Percentiles rank a stretch among this genome's conserved stretches.
Conservation (phyloP, 64 coral and sea anemone species). For the Cladopsammia gracilis region DNA sequence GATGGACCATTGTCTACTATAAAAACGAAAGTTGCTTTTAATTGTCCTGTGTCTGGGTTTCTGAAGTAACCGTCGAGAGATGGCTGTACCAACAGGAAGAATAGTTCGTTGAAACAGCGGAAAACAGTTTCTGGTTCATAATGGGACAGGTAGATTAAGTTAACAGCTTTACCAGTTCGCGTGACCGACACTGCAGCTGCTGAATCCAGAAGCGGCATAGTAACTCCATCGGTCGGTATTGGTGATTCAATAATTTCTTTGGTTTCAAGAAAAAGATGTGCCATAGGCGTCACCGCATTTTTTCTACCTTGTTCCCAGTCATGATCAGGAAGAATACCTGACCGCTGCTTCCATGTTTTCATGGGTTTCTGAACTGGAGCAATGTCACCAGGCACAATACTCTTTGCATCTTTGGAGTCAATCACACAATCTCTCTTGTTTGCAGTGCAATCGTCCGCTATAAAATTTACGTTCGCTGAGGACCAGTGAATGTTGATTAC, state of each 20-base stretch:
- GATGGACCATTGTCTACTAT: conserved; percentile 62
- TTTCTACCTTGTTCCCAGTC: conserved; percentile 69
- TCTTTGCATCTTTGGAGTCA: conserved; percentile 73
- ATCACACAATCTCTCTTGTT: conserved; percentile 38
- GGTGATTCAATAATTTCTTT: not conserved
- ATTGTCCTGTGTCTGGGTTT: conserved; percentile 29
- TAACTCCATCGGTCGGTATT: conserved; percentile 24
- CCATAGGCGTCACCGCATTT: conserved; percentile 60
- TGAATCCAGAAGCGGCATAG: conserved; percentile 25
- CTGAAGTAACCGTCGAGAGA: conserved; percentile 49
- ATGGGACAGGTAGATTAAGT: conserved; percentile 45
- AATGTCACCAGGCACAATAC: too few relatives aligned
- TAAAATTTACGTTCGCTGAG: conserved; percentile 41
- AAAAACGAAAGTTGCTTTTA: conserved; percentile 62
- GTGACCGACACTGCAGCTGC: conserved; percentile 59
- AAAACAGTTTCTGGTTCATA: conserved; percentile 72
- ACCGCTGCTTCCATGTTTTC: too few relatives aligned
- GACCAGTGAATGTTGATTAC: conserved; percentile 60
- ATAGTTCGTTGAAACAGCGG: conserved; percentile 46
- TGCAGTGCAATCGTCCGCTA: conserved; percentile 50
- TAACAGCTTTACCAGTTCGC: conserved; percentile 46
- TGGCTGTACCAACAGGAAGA: conserved; percentile 54
- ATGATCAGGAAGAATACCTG: too few relatives aligned
- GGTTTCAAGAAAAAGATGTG: conserved; percentile 59
- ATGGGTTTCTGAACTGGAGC: too few relatives aligned